Conservation (phyloP, 2,797 vertebrate species). For the Hippopotamyrus pictus region DNA sequence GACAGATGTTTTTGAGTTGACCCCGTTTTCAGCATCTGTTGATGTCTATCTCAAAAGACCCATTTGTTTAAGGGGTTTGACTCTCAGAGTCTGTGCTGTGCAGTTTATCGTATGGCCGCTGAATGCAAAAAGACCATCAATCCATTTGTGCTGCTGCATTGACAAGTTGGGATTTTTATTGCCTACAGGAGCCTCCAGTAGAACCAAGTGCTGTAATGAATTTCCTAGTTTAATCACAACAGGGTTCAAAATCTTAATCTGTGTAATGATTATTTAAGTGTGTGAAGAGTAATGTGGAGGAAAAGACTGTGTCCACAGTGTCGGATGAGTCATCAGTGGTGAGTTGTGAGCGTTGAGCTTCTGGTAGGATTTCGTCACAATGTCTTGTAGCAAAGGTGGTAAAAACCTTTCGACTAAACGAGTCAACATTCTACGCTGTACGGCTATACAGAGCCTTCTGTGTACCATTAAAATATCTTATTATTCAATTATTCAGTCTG, state of each 20-base stretch:
- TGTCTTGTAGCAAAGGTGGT: background rate
- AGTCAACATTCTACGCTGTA: background rate
- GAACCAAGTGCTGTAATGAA: background rate
- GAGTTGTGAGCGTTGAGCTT: background rate
- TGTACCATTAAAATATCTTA: background rate
- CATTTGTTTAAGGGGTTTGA: slow-evolving; percentile 48
- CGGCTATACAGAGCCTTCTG: background rate
- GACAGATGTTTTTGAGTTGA: background rate
- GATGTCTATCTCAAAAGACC: background rate
- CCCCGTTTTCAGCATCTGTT: background rate
- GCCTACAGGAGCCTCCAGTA: background rate
- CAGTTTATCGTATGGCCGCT: slow-evolving; percentile 52
- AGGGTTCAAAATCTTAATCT: background rate
- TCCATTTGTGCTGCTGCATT: slow-evolving; percentile 27
- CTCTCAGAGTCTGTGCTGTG: slow-evolving; percentile 42
- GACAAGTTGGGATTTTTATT: background rate
- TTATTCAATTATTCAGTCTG: background rate
- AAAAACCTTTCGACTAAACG: background rate
- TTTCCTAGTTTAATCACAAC: background rate
- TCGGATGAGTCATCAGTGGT: background rate
- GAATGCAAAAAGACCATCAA: slow-evolving; percentile 60
- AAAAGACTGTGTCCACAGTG: background rate
- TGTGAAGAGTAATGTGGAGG: background rate
- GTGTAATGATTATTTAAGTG: background rate
- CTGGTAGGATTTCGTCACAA: background rate